Evolutionary conservation across 2,113 vertebrate genomes (phyloP).

Genomic region (Centropristis striata): DNA sequence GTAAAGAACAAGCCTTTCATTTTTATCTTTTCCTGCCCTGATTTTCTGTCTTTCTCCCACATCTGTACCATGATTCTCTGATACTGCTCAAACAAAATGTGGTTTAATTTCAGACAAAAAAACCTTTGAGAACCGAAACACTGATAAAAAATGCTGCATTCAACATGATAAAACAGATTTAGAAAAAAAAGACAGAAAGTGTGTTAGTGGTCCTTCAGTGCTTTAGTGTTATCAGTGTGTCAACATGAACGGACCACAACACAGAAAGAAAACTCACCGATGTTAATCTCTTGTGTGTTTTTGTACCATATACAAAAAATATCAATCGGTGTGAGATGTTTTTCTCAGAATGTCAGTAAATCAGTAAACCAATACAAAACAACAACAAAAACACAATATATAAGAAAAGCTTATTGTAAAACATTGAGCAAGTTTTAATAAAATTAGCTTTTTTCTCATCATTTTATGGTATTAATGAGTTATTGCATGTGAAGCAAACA

Average conservation of each 20-base stretch:
- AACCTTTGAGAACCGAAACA: too few species aligned
- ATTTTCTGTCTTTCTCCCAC: too few species aligned
- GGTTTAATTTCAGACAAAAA: too few species aligned
- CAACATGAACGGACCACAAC: not conserved
- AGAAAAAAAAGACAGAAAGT: not conserved
- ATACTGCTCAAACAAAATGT: too few species aligned
- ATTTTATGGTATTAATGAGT: not conserved
- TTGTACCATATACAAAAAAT: not conserved
- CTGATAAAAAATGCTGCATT: too few species aligned
- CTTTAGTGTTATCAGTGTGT: not conserved
- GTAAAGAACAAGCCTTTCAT: not conserved
- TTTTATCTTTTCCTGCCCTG: not conserved
- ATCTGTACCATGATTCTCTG: too few species aligned
- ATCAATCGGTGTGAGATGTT: not conserved
- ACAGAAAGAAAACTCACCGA: not conserved
- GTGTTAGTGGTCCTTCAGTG: not conserved
- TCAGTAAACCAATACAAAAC: not conserved
- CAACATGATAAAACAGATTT: too few species aligned
- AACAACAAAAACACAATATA: not conserved
- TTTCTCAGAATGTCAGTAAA: not conserved
- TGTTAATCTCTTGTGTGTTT: not conserved
- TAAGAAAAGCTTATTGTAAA: not conserved
- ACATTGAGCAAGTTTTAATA: not conserved
- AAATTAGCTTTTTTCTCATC: not conserved
- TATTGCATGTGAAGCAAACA: not conserved